Percentiles rank a stretch among this genome's conserved stretches.
Conservation (phyloP, 92 coral and sea anemone genomes). For the Galaxea fascicularis region DNA sequence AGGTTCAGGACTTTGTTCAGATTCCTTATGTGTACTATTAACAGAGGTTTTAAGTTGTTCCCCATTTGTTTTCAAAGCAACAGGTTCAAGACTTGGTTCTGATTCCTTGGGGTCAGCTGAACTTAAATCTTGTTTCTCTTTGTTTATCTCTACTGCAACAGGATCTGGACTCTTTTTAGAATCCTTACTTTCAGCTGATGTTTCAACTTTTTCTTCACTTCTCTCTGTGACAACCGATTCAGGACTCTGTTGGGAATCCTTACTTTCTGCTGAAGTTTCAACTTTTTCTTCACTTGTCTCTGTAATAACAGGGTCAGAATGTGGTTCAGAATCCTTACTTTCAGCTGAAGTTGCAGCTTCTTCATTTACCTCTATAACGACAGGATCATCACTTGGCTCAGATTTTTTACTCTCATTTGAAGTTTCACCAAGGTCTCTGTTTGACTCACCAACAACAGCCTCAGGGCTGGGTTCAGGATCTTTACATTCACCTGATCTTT, state of each 20-base stretch:
- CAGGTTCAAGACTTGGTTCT: not conserved
- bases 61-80: not conserved
- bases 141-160: not conserved
- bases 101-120: not conserved
- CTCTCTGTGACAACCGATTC: not conserved
- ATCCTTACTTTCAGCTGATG: not conserved
- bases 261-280: not conserved
- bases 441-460: not conserved
- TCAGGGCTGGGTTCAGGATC: not conserved
- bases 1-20: not conserved
- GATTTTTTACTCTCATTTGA: not conserved
- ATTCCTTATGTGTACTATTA: not conserved
- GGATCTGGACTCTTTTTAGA: not conserved
- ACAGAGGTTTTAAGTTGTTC: not conserved
- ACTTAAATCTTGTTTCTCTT: not conserved
- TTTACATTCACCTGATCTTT: not conserved
- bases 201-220: not conserved
- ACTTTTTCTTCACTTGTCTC: not conserved
- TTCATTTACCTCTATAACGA: not conserved
- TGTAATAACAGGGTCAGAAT: not conserved
- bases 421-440: not conserved
- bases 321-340: not conserved
- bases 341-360: not conserved
- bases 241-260: not conserved
- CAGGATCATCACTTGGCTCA: not conserved